Evolutionary conservation across 2,113 vertebrate genomes (phyloP), one percentile per base, ranked within the genome.

Genomic region (Brachypodius melanocephalos): DNA sequence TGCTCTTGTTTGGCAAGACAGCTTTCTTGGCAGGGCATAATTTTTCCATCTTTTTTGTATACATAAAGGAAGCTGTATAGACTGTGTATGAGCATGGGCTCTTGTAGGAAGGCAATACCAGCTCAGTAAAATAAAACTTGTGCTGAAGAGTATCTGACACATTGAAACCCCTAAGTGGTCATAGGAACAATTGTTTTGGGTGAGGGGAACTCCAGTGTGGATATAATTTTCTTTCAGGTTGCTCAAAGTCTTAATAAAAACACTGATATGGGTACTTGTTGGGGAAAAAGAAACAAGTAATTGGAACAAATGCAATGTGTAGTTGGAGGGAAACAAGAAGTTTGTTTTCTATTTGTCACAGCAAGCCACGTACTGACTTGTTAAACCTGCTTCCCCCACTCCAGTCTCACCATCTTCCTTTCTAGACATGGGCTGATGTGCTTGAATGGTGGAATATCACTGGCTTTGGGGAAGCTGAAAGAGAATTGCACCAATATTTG

Each of bases 41-140:
- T 79, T 94, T 94, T 88, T 83, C 78, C 75, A 34, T 93, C 89
- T 87, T 86, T 61, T 63, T 42, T 95, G 57, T 82, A 15, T 82
- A 82, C 9, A 17, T 83, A 43, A 83, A 58, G 25, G 54, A 88
- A 86, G 45, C 20, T 85, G 29, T 73, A 82, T n/a, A 46, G 52
- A 20, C 52, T 90, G 5, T 40, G n/a, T 66, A 20, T 61, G 57
- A 80, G 32, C 38, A 73, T 5, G 22, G 25, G 4, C 69, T 82
- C 51, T 45, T 76, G 29, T 25, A 29, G 34, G 24, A 89, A 85
- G 72, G 22, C 38, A 71, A 20, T 29, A 25, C 20, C 12, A 79
- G 32, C 54, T 75, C 66, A 43, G 54, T 46, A n/a, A 69, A 93
- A 72, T 63, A 59, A 75, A 79, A 34, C 63, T 65, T 49, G 31